A percentile compares a stretch with the other conserved stretches of the same genome.
Evolutionary conservation across 2,797 vertebrate genomes (phyloP).

Genomic region (Alcedo atthis): DNA sequence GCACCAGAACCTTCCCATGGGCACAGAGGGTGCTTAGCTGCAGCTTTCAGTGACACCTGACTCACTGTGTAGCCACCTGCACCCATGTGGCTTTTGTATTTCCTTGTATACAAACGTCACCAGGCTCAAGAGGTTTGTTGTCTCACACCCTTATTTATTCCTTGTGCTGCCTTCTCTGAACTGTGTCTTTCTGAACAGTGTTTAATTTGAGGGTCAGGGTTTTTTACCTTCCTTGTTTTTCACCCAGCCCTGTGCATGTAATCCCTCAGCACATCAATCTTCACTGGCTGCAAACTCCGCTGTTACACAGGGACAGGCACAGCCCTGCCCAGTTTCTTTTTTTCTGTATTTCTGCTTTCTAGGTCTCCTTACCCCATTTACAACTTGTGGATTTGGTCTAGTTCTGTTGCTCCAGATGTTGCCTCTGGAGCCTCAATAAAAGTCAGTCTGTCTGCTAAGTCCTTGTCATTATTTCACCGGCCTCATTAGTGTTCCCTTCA

Average conservation of each 20-base stretch:
- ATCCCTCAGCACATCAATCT: neutral
- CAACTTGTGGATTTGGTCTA: neutral
- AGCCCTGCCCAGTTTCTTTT: neutral
- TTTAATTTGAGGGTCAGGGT: neutral
- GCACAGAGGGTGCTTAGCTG: neutral
- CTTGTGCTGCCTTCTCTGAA: neutral
- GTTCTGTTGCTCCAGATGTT: neutral
- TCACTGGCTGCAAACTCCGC: neutral
- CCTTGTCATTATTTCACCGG: neutral
- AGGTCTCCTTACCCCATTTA: neutral
- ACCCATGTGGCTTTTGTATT: neutral
- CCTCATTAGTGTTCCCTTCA: neutral
- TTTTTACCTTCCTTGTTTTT: neutral
- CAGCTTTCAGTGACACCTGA: neutral
- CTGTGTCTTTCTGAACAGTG: rapidly evolving
- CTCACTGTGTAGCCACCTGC: neutral
- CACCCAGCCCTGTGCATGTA: rapidly evolving
- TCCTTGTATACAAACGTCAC: neutral
- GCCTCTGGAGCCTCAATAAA: neutral
- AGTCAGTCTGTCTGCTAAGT: neutral
- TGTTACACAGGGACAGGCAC: rapidly evolving
- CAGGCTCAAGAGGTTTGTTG: neutral
- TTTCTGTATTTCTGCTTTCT: slow-evolving; percentile 40
- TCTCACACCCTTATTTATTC: neutral
- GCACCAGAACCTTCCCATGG: neutral